phyloP scores from a whole-genome alignment of 2,113 vertebrate genomes.

The Urocynchramus pylzowi region DNA sequence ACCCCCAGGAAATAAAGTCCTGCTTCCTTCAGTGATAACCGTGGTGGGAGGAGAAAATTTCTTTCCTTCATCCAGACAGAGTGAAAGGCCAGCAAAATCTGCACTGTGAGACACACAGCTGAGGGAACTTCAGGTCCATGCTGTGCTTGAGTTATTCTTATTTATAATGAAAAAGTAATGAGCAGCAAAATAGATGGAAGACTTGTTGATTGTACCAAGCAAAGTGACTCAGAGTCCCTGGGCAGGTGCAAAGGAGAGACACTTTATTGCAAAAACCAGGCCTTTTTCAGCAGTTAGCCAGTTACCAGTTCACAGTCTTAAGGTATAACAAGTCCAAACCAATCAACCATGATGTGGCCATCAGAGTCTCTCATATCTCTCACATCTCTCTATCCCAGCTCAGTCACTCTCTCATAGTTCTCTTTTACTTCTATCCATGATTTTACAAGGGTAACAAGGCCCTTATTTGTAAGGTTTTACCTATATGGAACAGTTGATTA shows the following conservation, averaged over 20 bases:
- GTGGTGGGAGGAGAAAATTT: background rate
- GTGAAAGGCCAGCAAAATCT: background rate
- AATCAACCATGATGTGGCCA: too few species aligned
- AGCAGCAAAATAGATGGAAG: background rate
- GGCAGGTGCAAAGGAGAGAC: background rate
- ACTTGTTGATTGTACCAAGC: too few species aligned
- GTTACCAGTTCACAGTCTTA: background rate
- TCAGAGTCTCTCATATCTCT: too few species aligned
- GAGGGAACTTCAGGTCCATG: background rate
- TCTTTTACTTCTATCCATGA: background rate
- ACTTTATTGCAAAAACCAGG: background rate
- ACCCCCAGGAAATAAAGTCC: background rate
- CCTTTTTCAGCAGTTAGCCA: background rate
- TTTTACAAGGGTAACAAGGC: background rate
- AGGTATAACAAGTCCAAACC: too few species aligned
- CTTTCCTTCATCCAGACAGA: background rate
- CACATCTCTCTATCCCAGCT: background rate
- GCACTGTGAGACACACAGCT: background rate
- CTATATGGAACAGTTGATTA: background rate
- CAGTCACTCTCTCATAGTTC: background rate
- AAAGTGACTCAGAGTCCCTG: too few species aligned
- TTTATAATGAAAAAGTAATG: background rate
- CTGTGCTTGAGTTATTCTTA: too few species aligned
- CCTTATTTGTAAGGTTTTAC: background rate
- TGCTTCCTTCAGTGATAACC: background rate